phyloP scores from a whole-genome alignment of 2,888 invertebrate species.

The Phaedon cochleariae region DNA sequence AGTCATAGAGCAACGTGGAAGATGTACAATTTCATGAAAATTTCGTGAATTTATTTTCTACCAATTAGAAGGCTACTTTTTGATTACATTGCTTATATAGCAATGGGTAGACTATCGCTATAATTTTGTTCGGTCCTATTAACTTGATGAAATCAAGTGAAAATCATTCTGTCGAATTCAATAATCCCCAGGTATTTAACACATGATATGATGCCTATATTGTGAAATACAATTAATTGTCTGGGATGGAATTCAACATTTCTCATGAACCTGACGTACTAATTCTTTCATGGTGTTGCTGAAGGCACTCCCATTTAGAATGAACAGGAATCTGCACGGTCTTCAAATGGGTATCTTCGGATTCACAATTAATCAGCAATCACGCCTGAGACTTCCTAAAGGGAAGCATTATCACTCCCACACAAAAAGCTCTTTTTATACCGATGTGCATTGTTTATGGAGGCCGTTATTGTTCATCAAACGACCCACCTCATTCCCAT shows the following conservation, averaged over 20 bases:
- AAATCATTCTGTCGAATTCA: no score
- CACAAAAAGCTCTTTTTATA: not conserved
- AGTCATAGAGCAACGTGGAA: no score
- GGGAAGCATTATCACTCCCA: not conserved
- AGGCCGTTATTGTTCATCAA: not conserved
- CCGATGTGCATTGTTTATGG: not conserved
- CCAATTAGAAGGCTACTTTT: no score
- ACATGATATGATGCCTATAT: no score
- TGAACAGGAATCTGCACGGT: not conserved
- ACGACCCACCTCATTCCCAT: not conserved
- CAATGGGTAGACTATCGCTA: no score
- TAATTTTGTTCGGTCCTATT: no score
- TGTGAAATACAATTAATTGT: no score
- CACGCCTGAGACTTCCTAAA: not conserved
- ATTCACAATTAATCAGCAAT: not conserved
- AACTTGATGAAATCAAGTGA: no score
- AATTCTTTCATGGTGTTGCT: not conserved
- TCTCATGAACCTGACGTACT: not conserved
- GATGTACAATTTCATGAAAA: no score
- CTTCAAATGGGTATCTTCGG: not conserved
- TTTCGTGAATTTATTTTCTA: no score
- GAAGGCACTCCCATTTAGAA: not conserved
- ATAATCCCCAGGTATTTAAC: no score
- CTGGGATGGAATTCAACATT: conserved; percentile 15
- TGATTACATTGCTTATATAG: no score